Evolutionary conservation across 2,113 vertebrate genomes (phyloP).

Genomic region (Poicephalus gulielmi): DNA sequence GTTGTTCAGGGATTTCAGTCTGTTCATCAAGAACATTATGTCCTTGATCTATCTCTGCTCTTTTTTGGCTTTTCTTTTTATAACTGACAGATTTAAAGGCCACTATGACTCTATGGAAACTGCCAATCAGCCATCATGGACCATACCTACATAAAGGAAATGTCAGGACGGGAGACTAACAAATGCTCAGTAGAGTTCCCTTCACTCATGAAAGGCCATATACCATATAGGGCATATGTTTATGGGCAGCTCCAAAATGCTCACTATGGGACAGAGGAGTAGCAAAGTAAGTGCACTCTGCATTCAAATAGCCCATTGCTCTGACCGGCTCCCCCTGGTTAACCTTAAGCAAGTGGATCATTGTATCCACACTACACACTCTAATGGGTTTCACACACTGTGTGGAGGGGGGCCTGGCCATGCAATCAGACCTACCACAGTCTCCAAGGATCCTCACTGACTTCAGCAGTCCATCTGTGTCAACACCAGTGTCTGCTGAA

Average conservation of each 20-base stretch:
- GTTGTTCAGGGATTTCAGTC: conserved; percentile 67
- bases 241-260: conserved; percentile 2
- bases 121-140: conserved; percentile 4
- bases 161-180: conserved; percentile 10
- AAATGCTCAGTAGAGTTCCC: neutral
- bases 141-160: conserved; percentile 47
- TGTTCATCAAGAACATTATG: conserved; percentile 72
- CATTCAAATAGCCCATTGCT: neutral
- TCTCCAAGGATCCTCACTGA: neutral
- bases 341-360: accelerated
- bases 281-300: neutral
- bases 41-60: conserved; percentile 69
- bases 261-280: neutral
- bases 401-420: neutral
- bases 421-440: neutral
- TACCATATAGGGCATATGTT: neutral
- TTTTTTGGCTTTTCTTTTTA: conserved; percentile 31
- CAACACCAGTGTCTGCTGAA: neutral
- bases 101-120: neutral
- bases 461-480: neutral
- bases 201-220: neutral
- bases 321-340: neutral
- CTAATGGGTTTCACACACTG: accelerated
- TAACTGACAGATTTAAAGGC: conserved; percentile 46
- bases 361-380: no score